Base-by-base conservation (phyloP, 2,113 vertebrate species). In the Brachyistius frenatus region DNA sequence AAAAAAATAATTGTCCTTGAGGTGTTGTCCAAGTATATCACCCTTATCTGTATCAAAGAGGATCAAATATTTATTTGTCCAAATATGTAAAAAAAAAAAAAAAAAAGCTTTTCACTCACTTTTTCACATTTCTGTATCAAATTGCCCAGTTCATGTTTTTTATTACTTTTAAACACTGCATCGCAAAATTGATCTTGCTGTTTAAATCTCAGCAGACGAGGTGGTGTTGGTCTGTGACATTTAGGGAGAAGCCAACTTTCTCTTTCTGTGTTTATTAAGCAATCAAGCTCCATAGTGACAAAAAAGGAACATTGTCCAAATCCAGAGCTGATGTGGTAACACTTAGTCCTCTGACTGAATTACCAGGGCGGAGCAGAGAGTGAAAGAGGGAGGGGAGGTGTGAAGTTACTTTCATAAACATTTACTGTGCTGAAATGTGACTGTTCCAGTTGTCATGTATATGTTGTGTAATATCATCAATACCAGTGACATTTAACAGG, bases 271-370 rank as follows among this genome's bases (percentile, higher is more conserved):
- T 89, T 86, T 87, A 78, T 53, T n/a, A 83, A 63, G 58, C 73
- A 83, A 36, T 49, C 33, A 39, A 65, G 82, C 83, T 68, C 90
- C 86, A 91, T 88, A 68, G 87, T 56, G 16, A 88, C 73, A 56
- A 74, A 55, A 72, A 56, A 56, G 52, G 46, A 65, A 74, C 49
- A 41, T 13, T 61, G 60, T 88, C 77, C 85, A 81, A 73, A 85
- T 46, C 73, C 73, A 70, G 58, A 76, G 63, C 62, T 79, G 58
- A 85, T 92, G 89, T 93, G 86, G 90, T 86, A 93, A 93, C 81
- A 86, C 84, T 85, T 90, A 91, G 90, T 86, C 49, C 71, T 62
- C 72, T 87, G 80, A 91, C 91, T 88, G 61, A 90, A 92, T 90
- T 89, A 91, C 66, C 44, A 77, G 86, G 80, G 84, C 84, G 85